Conservation (phyloP, 2,888 invertebrate species). For the Metalampra italica region DNA sequence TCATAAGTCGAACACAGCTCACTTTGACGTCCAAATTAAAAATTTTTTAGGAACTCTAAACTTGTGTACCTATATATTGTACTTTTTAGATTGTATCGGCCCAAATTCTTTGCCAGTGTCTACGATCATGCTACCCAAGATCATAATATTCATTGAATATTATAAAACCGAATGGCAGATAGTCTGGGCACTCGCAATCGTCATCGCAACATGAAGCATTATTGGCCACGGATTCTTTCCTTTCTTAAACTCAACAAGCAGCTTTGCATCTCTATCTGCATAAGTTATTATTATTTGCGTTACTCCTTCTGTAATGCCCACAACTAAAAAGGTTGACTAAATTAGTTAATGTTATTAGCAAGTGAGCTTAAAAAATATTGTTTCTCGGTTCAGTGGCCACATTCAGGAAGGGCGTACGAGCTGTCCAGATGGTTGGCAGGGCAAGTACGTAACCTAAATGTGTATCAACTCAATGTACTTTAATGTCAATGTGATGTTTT, state of each 20-base stretch:
- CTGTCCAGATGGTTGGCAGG: slow-evolving; percentile 98
- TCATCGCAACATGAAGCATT: slow-evolving; percentile 9
- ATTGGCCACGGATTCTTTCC: slow-evolving; percentile 19
- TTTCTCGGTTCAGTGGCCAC: slow-evolving; percentile 93
- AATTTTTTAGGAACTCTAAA: slow-evolving; percentile 15
- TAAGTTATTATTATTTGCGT: slow-evolving; percentile 45
- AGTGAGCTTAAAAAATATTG: slow-evolving; percentile 55
- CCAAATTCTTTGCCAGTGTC: slow-evolving; percentile 9
- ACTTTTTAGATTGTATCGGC: slow-evolving; percentile 1
- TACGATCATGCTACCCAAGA: not conserved
- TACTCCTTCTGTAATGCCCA: slow-evolving; percentile 36
- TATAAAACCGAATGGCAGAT: slow-evolving; percentile 8
- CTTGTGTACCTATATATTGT: not conserved
- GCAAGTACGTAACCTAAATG: slow-evolving; percentile 92
- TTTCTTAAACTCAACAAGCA: slow-evolving; percentile 23
- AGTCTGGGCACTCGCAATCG: slow-evolving; percentile 11
- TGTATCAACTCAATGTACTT: slow-evolving; percentile 57
- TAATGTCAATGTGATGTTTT: slow-evolving; percentile 70
- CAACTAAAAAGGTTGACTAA: slow-evolving; percentile 41
- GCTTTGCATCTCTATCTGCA: slow-evolving; percentile 68
- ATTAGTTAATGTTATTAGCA: slow-evolving; percentile 30
- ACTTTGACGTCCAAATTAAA: slow-evolving; percentile 31
- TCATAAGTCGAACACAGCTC: slow-evolving; percentile 28
- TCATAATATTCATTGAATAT: not conserved
- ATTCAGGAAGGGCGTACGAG: slow-evolving; percentile 99